Conservation (phyloP, 1,140 invertebrate genomes). For the Drosophila mayri region DNA sequence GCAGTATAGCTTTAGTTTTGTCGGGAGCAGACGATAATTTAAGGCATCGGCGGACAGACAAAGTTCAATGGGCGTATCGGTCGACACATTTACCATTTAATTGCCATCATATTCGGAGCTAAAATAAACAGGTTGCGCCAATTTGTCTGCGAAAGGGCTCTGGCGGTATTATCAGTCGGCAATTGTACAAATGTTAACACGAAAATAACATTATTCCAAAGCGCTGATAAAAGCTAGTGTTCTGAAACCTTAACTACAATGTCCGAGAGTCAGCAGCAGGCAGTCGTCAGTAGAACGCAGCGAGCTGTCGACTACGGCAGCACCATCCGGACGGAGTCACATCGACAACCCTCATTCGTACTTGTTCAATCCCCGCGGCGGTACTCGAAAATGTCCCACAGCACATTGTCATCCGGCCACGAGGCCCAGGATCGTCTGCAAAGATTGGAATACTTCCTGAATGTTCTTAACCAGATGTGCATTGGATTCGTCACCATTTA, state of each 20-base stretch:
- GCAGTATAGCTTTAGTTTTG: background rate
- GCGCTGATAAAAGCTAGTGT: conserved; percentile 46
- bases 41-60: conserved; percentile 8
- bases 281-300: conserved; percentile 57
- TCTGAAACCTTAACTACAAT: conserved; percentile 39
- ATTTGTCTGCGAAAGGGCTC: conserved; percentile 39
- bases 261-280: conserved; percentile 51
- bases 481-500: conserved; percentile 82
- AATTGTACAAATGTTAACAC: conserved; percentile 56
- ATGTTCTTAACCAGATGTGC: conserved; percentile 80
- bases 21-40: conserved; percentile 9
- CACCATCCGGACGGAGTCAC: conserved; percentile 45
- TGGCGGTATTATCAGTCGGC: conserved; percentile 57
- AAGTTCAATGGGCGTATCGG: conserved; percentile 46
- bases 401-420: conserved; percentile 13
- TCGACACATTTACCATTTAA: conserved; percentile 24
- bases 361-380: conserved; percentile 41
- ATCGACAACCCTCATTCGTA: conserved; percentile 48
- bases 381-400: conserved; percentile 63
- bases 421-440: conserved; percentile 41
- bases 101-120: conserved; percentile 18
- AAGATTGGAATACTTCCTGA: conserved; percentile 62
- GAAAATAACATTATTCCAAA: conserved; percentile 72
- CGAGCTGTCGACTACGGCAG: conserved; percentile 68
- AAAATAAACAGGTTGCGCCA: conserved; percentile 25